Conservation (phyloP, 2,113 vertebrate genomes). For the Ophthalmolycus amberensis region DNA sequence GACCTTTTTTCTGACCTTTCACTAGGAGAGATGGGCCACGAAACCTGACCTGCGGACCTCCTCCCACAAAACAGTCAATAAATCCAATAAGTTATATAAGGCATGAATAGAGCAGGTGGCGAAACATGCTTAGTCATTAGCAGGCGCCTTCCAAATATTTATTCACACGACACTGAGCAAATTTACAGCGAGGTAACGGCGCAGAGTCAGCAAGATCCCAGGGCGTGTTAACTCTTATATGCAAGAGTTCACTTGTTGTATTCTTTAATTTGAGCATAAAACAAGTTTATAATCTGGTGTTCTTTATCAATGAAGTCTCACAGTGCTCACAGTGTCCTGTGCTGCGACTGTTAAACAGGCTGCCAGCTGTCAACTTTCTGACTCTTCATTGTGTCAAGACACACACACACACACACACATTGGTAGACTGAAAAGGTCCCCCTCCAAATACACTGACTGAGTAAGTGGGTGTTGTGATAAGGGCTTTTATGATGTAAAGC, state of each 20-base stretch:
- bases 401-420: too few species aligned
- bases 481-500: too few species aligned
- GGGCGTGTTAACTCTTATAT: not conserved
- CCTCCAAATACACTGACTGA: not conserved
- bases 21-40: slow-evolving; percentile 21
- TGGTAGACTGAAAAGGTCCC: too few species aligned
- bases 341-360: not conserved
- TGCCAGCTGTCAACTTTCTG: not conserved
- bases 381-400: not conserved
- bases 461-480: not conserved
- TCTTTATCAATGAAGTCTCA: not conserved
- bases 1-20: slow-evolving; percentile 46
- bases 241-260: not conserved
- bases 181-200: slow-evolving; percentile 62
- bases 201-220: slow-evolving; percentile 42
- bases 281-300: not conserved
- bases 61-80: slow-evolving; percentile 51
- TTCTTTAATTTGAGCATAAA: not conserved
- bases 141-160: slow-evolving; percentile 62
- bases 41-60: slow-evolving; percentile 54
- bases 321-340: too few species aligned
- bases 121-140: slow-evolving; percentile 63
- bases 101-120: slow-evolving; percentile 64
- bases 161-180: slow-evolving; percentile 63
- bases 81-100: slow-evolving; percentile 45